Conservation (phyloP, 2,113 vertebrate species). For the Cariama cristata region DNA sequence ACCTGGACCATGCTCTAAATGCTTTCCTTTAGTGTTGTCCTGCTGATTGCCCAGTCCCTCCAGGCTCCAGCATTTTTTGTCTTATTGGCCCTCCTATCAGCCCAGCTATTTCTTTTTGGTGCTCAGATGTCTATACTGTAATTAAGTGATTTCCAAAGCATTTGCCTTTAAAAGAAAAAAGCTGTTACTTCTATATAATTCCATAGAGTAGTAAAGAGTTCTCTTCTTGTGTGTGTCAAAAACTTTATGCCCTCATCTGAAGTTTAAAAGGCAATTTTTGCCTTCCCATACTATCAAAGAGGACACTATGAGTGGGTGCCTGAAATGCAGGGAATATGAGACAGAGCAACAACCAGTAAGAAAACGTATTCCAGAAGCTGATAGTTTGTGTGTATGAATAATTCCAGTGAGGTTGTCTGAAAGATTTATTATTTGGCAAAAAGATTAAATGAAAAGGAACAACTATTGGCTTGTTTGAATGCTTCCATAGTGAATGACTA, state of each 20-base stretch:
- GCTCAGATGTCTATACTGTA: background rate
- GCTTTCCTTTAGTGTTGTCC: background rate
- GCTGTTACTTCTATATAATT: background rate
- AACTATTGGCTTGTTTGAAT: slow-evolving; percentile 34
- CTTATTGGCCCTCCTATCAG: background rate
- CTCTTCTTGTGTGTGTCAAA: background rate
- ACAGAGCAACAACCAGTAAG: background rate
- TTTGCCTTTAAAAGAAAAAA: background rate
- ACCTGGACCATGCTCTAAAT: background rate
- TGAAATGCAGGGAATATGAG: background rate
- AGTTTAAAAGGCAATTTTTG: background rate
- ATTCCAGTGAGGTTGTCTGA: slow-evolving; percentile 23
- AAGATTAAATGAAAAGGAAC: slow-evolving; percentile 33
- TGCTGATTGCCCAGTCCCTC: background rate
- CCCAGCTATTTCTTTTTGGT: background rate
- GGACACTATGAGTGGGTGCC: background rate
- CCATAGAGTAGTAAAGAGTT: background rate
- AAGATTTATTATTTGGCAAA: slow-evolving; percentile 57
- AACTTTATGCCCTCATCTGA: background rate
- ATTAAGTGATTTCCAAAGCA: background rate
- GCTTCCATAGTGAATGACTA: background rate
- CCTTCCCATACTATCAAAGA: background rate
- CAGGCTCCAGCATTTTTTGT: background rate
- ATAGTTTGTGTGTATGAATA: background rate
- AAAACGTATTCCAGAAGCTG: background rate